These are phyloP conservation scores for Magallana angulata DNA, from an alignment of 1,140 invertebrate species.

Conservation along the genomic window DNA sequence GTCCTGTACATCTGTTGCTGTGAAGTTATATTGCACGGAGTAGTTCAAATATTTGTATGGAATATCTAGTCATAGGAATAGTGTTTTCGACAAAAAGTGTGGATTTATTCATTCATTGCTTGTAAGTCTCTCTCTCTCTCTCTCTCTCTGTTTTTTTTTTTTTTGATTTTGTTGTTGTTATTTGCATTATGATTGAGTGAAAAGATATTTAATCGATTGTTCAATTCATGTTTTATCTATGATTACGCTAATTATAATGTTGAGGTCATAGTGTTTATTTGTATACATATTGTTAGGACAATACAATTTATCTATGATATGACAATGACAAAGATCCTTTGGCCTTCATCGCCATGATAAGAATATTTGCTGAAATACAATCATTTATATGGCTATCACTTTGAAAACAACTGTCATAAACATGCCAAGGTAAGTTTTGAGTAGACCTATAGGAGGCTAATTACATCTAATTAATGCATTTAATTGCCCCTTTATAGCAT, in stretches of 20 bases:
- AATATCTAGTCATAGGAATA: not conserved
- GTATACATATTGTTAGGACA: too few relatives aligned
- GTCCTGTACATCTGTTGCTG: not conserved
- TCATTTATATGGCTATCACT: not conserved
- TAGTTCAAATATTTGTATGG: not conserved
- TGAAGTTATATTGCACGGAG: slow-evolving; percentile 12
- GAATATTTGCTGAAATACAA: not conserved
- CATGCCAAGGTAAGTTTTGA: not conserved
- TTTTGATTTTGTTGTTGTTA: too few relatives aligned
- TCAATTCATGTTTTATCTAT: too few relatives aligned
- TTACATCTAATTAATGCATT: not conserved
- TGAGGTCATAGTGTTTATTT: too few relatives aligned
- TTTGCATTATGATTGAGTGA: too few relatives aligned
- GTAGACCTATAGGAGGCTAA: not conserved
- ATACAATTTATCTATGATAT: too few relatives aligned
- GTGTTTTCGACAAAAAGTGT: not conserved
- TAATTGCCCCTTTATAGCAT: not conserved
- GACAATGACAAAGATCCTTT: too few relatives aligned
- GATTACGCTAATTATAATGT: too few relatives aligned
- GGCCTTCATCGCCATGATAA: too few relatives aligned
- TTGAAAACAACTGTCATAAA: not conserved
- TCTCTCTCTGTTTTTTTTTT: not conserved
- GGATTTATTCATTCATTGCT: not conserved
- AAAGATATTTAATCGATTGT: too few relatives aligned
- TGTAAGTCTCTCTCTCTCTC: not conserved